Evolutionary conservation across 2,888 invertebrate genomes (phyloP), one percentile per base, ranked within the genome.

Genomic region (Drosophila yooni): DNA sequence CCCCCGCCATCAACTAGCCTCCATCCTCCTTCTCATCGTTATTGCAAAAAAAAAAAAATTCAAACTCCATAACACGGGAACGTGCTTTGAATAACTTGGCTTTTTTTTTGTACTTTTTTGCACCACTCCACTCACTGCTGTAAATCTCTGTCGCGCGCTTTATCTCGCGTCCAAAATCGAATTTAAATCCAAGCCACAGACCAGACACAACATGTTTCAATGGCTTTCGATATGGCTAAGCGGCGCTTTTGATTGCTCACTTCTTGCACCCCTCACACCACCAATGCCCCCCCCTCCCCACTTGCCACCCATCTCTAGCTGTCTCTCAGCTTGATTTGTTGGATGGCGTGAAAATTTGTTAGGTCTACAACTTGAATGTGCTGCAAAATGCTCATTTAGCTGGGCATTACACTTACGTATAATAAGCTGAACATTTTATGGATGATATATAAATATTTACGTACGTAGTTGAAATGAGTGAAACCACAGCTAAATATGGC

Each of bases 81-180:
- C 86, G 86, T 87, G 86, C 88, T 88, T 88, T 81, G 86, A 87
- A 89, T 87, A 88, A 76, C 60, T 76, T 74, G 67, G 65, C 56
- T 57, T 51, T 51, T 50, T 57, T 38, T 46, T 58, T 46, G 29
- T 53, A 50, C 58, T 54, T 68, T 66, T 50, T 66, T 75, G 64
- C 70, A 46, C 63, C 48, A 53, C 51, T 71, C 63, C 48, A 53
- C 51, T 71, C 60, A 50, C 51, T 51, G 70, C 67, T 69, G 80
- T 79, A 79, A 82, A 82, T 81, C 81, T 79, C 79, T 82, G 80
- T 78, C 76, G 74, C 73, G 76, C 57, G 70, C 69, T 85, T 89
- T 89, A 88, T 87, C 88, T 89, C 61, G 71, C 77, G 65, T 70
- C 84, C 88, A 78, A 87, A 88, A 87, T 88, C 88, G 79, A 88